These are phyloP conservation scores for Acleris literana DNA, from an alignment of 2,888 invertebrate species.

Conservation along the genomic window DNA sequence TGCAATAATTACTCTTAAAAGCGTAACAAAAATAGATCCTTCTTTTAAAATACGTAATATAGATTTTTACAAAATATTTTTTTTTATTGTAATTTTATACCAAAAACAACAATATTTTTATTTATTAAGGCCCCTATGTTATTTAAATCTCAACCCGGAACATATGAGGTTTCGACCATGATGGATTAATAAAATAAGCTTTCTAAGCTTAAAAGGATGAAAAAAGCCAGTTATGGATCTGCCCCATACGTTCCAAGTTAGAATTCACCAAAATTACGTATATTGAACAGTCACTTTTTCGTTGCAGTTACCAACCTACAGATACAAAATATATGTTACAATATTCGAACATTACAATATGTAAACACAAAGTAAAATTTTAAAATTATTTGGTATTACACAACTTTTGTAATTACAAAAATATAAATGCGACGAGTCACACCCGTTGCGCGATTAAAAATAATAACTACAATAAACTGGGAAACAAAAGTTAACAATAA, in stretches of 20 bases:
- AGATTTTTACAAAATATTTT: slow-evolving; percentile 66
- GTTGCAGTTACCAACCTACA: slow-evolving; percentile 65
- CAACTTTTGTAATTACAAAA: slow-evolving; percentile 67
- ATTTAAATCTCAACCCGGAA: slow-evolving; percentile 45
- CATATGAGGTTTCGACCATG: slow-evolving; percentile 2
- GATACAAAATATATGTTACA: slow-evolving; percentile 57
- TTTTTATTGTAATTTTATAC: slow-evolving; percentile 59
- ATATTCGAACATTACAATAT: slow-evolving; percentile 72
- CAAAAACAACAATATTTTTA: slow-evolving; percentile 55
- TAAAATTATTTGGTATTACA: slow-evolving; percentile 80
- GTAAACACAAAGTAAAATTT: slow-evolving; percentile 70
- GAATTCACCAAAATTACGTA: slow-evolving; percentile 68
- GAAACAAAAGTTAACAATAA: slow-evolving; percentile 60
- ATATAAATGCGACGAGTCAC: slow-evolving; percentile 69
- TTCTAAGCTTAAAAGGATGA: not conserved
- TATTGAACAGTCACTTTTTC: slow-evolving; percentile 63
- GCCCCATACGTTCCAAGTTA: not conserved
- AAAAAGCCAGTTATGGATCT: not conserved
- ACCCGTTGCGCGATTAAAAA: slow-evolving; percentile 66
- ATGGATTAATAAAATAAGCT: not conserved
- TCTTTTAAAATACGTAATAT: slow-evolving; percentile 61
- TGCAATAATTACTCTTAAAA: slow-evolving; percentile 64
- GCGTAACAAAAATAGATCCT: slow-evolving; percentile 80
- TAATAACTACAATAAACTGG: slow-evolving; percentile 60
- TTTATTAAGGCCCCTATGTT: slow-evolving; percentile 73